Base-by-base conservation (phyloP, 2,797 vertebrate genomes). In the Phaenicophaeus curvirostris region DNA sequence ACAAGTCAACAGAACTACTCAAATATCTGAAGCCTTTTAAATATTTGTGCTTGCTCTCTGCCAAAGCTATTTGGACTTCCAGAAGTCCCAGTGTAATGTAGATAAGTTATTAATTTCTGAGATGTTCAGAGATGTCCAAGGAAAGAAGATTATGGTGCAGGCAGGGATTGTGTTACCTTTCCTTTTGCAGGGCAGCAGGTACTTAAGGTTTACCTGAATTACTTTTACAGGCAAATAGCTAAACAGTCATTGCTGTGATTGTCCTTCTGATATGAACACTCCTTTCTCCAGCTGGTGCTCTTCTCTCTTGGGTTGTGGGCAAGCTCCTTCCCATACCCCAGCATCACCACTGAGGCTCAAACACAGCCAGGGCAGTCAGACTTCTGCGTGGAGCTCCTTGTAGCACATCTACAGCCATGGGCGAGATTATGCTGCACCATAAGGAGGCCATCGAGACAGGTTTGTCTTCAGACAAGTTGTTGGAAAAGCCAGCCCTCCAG, bases 231-330 rank as follows among this genome's bases (percentile, higher is more conserved):
- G 16, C 23, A 28, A 74, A 80, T 0, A 73, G 54, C 24, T 37
- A 20, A 6, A 13, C 2, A 39, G 35, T 31, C n/a, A n/a, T 37
- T 72, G 24, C 54, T 30, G 14, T 17, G 3, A 4, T 15, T 11
- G 13, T 11, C 69, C 23, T 66, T n/a, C 33, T 42, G 33, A 31
- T 3, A n/a, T 4, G 30, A 55, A 67, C 21, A 11, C 8, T 50
- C 39, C 42, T n/a, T 88, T 46, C 58, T 67, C 54, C 44, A 69
- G 31, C 10, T n/a, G 30, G 11, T n/a, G 42, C 13, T 78, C 8
- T 65, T 9, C 33, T 51, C 28, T 62, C 67, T 35, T 0, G 0
- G 10, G 41, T 13, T 85, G 50, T 35, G n/a, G 33, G n/a, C 11
- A 74, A 69, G 37, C 46, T 59, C n/a, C 42, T 83, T 75, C 48